Base-by-base conservation (phyloP, 2,797 vertebrate genomes). In the Ctenochaetus hawaiiensis region DNA sequence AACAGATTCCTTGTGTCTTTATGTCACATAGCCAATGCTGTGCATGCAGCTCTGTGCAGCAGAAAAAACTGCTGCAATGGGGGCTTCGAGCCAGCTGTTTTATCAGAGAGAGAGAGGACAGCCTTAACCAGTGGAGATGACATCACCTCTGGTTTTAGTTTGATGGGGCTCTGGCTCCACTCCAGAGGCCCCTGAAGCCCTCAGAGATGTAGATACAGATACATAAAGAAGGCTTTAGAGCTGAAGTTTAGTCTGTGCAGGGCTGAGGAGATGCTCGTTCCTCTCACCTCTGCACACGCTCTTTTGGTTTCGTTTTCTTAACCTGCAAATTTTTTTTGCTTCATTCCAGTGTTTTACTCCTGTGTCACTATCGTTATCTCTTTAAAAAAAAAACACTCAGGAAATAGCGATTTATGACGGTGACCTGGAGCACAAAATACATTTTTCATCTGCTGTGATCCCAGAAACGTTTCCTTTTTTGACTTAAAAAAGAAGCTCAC, bases 131-230 rank as follows among this genome's bases (percentile, higher is more conserved):
- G 48, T 80, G 88, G 78, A 63, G 70, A 89, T 91, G 83, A 94
- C 89, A 85, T 94, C 89, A 92, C 78, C 83, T 85, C 81, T 90
- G 88, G 86, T 88, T 88, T 87, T 72, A 82, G 87, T 88, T 87
- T 85, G 85, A 89, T 77, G 79, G 83, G 67, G 66, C 67, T 82
- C 80, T 93, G 90, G 91, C 80, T 86, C 58, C 48, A 78, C 86
- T 89, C 88, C 88, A 89, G 78, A 90, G 80, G 70, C 75, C 75
- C 63, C 74, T 1, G 20, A 80, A 68, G 79, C 70, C 67, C 81
- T 78, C 58, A 14, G 80, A 88, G 84, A 85, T 85, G 73, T 65
- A 72, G 72, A 86, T 52, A 81, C 77, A 77, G 74, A 76, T 74
- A 73, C 54, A 49, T 48, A 43, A 79, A 75, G 66, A 64, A 47